Conservation (phyloP, 2,888 invertebrate genomes). For the Adela reaumurella region DNA sequence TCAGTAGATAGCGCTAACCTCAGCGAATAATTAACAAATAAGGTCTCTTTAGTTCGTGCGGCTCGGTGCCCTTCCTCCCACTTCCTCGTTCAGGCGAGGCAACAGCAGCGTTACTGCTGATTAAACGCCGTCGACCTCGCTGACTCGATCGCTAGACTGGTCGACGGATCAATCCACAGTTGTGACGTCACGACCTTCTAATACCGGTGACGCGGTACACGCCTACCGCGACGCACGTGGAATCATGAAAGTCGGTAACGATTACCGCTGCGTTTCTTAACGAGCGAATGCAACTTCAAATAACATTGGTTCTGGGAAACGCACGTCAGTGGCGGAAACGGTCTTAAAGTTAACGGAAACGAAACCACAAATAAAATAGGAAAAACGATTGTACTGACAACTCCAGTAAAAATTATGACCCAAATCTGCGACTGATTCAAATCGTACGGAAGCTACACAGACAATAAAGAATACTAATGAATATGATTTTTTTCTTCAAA, state of each 20-base stretch:
- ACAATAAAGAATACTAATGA: too few species aligned
- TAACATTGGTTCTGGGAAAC: too few species aligned
- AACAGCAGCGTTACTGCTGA: not conserved
- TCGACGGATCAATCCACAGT: not conserved
- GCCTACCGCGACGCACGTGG: slow-evolving; percentile 36
- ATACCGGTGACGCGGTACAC: slow-evolving; percentile 36
- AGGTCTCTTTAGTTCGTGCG: not conserved
- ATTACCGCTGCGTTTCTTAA: too few species aligned
- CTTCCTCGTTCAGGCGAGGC: not conserved
- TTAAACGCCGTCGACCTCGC: not conserved
- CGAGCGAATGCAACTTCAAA: not conserved
- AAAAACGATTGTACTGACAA: too few species aligned
- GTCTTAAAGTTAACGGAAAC: too few species aligned
- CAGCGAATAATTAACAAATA: not conserved
- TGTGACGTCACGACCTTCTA: slow-evolving; percentile 44
- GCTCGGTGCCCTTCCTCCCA: not conserved
- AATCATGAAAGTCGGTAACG: slow-evolving; percentile 8
- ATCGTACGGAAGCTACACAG: too few species aligned
- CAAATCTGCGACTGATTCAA: too few species aligned
- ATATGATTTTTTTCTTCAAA: too few species aligned
- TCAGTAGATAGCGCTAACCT: not conserved
- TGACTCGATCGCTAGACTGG: not conserved
- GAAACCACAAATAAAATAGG: too few species aligned
- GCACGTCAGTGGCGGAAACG: too few species aligned
- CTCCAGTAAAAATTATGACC: too few species aligned